Evolutionary conservation across 2,113 vertebrate genomes (phyloP).

Genomic region (Pyxicephalus adspersus): DNA sequence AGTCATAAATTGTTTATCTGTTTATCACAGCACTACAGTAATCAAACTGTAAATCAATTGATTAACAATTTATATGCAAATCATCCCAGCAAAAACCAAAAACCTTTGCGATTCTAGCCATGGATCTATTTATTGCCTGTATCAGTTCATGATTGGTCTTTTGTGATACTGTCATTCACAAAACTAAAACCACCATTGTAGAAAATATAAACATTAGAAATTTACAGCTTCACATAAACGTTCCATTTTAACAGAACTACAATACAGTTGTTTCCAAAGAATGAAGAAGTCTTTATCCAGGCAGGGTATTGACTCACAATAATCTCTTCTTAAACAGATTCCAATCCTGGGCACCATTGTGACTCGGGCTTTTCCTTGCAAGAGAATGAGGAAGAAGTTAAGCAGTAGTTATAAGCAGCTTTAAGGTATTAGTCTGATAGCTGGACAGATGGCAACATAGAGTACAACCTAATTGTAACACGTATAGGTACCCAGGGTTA

Average conservation of each 20-base stretch:
- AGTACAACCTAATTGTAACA: slow-evolving; percentile 8
- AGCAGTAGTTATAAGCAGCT: slow-evolving; percentile 32
- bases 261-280: neutral
- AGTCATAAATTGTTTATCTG: too few species aligned
- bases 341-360: slow-evolving; percentile 4
- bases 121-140: too few species aligned
- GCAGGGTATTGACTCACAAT: slow-evolving; percentile 23
- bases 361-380: slow-evolving; percentile 36
- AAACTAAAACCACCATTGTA: too few species aligned
- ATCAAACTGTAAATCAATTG: too few species aligned
- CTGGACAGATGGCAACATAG: slow-evolving; percentile 29
- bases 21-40: too few species aligned
- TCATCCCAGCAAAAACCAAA: too few species aligned
- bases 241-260: neutral
- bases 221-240: neutral
- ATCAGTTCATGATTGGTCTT: too few species aligned
- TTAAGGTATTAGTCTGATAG: slow-evolving; percentile 37
- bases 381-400: slow-evolving; percentile 21
- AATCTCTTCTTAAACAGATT: slow-evolving; percentile 37
- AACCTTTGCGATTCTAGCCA: too few species aligned
- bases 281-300: neutral
- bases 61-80: too few species aligned
- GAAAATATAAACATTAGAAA: neutral
- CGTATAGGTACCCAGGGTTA: neutral
- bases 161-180: too few species aligned